Base-by-base conservation (phyloP, 2,888 invertebrate genomes). In the Taphrorychus bicolor region DNA sequence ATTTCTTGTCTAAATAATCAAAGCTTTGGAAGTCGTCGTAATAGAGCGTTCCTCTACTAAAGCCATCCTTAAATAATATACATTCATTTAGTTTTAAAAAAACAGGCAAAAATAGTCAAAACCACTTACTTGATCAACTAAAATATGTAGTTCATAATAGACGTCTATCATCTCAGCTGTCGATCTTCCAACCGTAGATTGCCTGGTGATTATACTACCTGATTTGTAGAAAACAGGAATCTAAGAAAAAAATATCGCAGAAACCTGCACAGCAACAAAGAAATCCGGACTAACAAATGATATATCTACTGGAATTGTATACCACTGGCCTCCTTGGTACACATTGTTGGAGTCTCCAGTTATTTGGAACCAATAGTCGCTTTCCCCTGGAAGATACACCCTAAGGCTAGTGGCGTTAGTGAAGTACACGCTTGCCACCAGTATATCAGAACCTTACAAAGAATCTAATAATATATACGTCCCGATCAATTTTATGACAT, bases 21-120 rank as follows among this genome's bases (percentile, higher is more conserved):
- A 89, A 95, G 0, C 91, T 91, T 71, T 91, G 89, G 1, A 93
- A 95, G 81, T 97, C 97, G 80, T 98, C 97, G 59, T 95, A 88
- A 80, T 94, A 98, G 2, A 97, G 81, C 0, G 88, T 87, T 54
- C 96, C 95, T 22, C 84, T 82, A 0, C 97, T 95, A 23, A 79
- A 81, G 72, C 80, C 86, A 61, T 89, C 83, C 57, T 82, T 64
- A 64, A 73, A 74, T 51, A 67, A 4, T 9, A 40, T 48, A 49
- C n/a, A n/a, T n/a, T n/a, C n/a, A n/a, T n/a, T n/a, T n/a, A 18
- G 51, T 60, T 64, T 63, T 52, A 53, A 19, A 40, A 5, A 18
- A 32, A 58, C 16, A 54, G 14, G 23, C 23, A 62, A 19, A 51
- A 0, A 17, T 3, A 3, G 18, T 14, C 32, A 45, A 45, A 18